A percentile compares a stretch with the other conserved stretches of the same genome.
Conservation (phyloP, 2,888 invertebrate genomes). For the Cantharis rustica region DNA sequence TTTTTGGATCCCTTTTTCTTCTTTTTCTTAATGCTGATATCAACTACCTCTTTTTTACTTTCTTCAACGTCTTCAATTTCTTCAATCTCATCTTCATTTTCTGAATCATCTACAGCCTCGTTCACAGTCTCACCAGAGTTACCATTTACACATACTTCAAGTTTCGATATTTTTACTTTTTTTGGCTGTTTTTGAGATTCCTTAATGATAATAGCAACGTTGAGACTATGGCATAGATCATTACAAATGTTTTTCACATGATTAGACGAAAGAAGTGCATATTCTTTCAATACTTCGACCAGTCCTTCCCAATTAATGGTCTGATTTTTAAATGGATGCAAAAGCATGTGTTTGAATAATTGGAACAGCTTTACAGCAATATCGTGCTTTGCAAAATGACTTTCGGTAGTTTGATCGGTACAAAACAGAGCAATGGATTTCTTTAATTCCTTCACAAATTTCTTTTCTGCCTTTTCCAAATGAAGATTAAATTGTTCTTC, state of each 20-base stretch:
- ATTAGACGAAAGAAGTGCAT: constrained; percentile 51
- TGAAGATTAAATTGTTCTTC: constrained; percentile 34
- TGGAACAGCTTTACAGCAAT: constrained; percentile 62
- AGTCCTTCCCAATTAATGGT: constrained; percentile 56
- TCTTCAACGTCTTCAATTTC: neutral
- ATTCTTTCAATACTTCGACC: constrained; percentile 49
- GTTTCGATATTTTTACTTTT: constrained; percentile 55
- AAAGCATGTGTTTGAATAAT: constrained; percentile 60
- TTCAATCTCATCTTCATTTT: neutral
- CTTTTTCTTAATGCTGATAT: neutral
- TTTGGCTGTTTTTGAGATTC: constrained; percentile 55
- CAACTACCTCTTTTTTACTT: neutral
- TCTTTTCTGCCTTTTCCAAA: constrained; percentile 57
- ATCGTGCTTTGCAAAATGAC: constrained; percentile 61
- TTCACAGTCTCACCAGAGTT: constrained; percentile 28
- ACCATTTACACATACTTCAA: constrained; percentile 57
- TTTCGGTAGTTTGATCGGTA: constrained; percentile 42
- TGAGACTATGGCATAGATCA: constrained; percentile 54
- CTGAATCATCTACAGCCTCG: neutral
- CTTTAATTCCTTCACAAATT: constrained; percentile 56
- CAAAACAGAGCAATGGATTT: constrained; percentile 52
- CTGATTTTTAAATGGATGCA: constrained; percentile 48
- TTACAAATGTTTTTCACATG: constrained; percentile 56
- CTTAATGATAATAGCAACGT: constrained; percentile 44
- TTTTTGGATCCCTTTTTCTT: neutral